Evolutionary conservation across 1,140 invertebrate genomes (phyloP).

Genomic region (Achatina immaculata): DNA sequence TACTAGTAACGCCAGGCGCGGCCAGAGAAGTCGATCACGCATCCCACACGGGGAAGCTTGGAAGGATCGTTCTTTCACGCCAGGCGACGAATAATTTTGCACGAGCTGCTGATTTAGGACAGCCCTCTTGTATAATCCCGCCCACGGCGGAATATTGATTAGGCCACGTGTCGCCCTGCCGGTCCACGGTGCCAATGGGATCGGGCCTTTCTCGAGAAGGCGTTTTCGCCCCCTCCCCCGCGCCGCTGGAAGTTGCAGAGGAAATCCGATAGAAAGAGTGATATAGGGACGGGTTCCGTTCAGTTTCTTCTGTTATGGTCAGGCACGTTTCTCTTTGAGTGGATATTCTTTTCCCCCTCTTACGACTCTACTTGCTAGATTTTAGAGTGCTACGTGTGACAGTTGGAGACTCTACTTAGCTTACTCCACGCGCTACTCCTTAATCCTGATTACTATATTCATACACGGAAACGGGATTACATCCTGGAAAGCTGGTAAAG

Average conservation of each 20-base stretch:
- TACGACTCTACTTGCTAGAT: not conserved
- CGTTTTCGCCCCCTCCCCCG: not conserved
- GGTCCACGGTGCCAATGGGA: not conserved
- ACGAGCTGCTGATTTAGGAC: not conserved
- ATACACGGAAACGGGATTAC: constrained; percentile 8
- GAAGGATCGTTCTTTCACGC: not conserved
- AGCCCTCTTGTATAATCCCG: not conserved
- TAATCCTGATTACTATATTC: constrained; percentile 5
- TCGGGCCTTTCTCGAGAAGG: not conserved
- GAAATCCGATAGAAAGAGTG: constrained; percentile 17
- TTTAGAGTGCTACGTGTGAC: not conserved
- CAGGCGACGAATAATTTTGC: constrained; percentile 24
- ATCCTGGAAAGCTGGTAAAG: constrained; percentile 3
- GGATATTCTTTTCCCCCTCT: not conserved
- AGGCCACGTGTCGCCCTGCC: constrained; percentile 26
- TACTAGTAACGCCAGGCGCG: too few relatives aligned
- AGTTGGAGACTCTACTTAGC: not conserved
- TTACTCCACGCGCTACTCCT: not conserved
- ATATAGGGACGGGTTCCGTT: not conserved
- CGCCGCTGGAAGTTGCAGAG: not conserved
- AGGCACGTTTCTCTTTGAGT: not conserved
- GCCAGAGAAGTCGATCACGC: not conserved
- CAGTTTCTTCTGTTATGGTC: constrained; percentile 25
- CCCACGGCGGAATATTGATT: constrained; percentile 17
- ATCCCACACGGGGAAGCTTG: not conserved